These are phyloP conservation scores for Phthorimaea operculella DNA, from an alignment of 1,140 invertebrate species.

Conservation along the genomic window DNA sequence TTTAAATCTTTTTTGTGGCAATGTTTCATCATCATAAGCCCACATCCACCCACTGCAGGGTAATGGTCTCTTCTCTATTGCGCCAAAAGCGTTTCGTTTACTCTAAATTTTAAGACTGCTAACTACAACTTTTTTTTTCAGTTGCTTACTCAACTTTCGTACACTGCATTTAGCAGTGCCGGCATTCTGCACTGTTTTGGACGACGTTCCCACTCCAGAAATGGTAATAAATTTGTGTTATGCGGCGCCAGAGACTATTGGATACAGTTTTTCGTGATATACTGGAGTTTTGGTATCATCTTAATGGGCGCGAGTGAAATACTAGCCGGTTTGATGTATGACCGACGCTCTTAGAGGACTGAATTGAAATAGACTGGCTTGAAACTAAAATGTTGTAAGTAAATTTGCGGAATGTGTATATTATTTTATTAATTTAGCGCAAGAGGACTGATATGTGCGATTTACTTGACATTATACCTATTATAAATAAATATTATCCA, in stretches of 20 bases:
- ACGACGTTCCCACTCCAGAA: neutral
- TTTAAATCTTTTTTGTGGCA: no score
- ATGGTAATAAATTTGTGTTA: slow-evolving; percentile 15
- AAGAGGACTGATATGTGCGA: no score
- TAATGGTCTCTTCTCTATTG: no score
- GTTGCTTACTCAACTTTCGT: neutral
- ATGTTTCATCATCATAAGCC: no score
- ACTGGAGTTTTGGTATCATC: slow-evolving; percentile 36
- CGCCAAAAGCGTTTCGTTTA: no score
- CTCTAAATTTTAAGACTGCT: no score
- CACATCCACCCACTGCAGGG: no score
- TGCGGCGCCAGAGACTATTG: slow-evolving; percentile 15
- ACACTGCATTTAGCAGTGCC: neutral
- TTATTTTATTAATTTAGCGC: no score
- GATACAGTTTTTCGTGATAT: slow-evolving; percentile 42
- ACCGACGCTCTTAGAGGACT: slow-evolving; percentile 1
- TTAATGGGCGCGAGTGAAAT: slow-evolving; percentile 39
- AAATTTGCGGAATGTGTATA: no score
- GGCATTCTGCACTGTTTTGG: neutral
- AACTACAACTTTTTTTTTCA: neutral
- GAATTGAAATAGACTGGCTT: neutral
- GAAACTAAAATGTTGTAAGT: no score
- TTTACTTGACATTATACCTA: no score
- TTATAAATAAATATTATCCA: no score
- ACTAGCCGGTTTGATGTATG: slow-evolving; percentile 28